phyloP scores from a whole-genome alignment of 2,113 vertebrate species.

The Martes martes region DNA sequence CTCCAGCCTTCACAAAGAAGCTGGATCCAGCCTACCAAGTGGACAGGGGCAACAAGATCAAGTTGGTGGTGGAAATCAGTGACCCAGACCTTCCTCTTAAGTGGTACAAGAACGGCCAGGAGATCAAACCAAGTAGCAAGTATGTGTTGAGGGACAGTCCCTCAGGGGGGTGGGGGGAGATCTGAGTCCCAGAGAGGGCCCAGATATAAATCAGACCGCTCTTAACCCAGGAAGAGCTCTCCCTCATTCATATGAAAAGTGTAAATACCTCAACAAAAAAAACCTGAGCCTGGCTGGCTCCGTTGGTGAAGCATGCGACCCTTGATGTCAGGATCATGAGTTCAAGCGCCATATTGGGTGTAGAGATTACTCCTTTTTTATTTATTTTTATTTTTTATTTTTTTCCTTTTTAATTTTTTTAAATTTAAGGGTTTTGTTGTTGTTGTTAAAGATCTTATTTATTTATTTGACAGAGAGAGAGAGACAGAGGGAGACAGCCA shows the following conservation, averaged over 20 bases:
- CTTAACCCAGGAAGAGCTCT: background rate
- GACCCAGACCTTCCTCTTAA: slow-evolving; percentile 84
- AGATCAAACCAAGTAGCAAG: slow-evolving; percentile 92
- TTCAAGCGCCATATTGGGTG: background rate
- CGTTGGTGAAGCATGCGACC: background rate
- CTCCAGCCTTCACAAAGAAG: slow-evolving; percentile 89
- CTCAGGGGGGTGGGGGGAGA: accelerated
- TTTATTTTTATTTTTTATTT: too few species aligned
- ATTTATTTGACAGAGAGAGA: too few species aligned
- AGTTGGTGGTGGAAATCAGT: slow-evolving; percentile 86
- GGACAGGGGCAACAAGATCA: slow-evolving; percentile 89
- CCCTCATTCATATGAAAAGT: background rate
- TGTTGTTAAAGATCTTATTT: too few species aligned
- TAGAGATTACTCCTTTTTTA: background rate
- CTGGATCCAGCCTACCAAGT: slow-evolving; percentile 90
- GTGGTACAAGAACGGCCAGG: slow-evolving; percentile 92
- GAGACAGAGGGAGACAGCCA: too few species aligned
- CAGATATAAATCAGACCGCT: background rate
- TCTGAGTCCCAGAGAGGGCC: background rate
- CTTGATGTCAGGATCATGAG: background rate
- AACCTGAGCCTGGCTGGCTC: background rate
- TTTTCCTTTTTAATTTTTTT: too few species aligned
- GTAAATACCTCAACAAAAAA: background rate
- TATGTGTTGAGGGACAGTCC: slow-evolving; percentile 64
- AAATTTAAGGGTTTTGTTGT: too few species aligned